Conservation (phyloP, 2,888 invertebrate genomes). For the Stenotaenia linearis region DNA sequence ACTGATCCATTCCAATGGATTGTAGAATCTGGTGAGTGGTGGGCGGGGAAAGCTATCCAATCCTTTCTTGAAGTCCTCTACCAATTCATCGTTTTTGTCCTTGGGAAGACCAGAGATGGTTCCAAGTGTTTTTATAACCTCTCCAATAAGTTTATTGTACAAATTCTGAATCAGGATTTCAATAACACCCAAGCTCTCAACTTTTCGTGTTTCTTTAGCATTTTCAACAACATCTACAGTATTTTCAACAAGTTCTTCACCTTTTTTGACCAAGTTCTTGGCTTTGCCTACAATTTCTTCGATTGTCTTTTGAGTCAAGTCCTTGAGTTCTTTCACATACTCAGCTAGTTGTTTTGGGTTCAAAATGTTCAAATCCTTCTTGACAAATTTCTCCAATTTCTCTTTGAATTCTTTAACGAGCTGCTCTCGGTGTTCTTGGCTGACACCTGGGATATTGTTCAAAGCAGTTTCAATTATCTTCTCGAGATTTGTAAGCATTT, state of each 20-base stretch:
- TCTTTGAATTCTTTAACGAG: not conserved
- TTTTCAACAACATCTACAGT: no score
- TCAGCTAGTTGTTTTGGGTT: not conserved
- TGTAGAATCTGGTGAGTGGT: not conserved
- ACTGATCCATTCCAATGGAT: not conserved
- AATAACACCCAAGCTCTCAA: not conserved
- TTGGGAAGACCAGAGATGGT: not conserved
- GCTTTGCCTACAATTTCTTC: not conserved
- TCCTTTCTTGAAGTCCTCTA: not conserved
- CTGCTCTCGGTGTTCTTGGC: not conserved
- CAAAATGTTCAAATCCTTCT: not conserved
- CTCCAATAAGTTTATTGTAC: not conserved
- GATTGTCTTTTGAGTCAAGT: not conserved
- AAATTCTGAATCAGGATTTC: not conserved
- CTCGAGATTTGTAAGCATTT: not conserved
- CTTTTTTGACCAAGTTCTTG: not conserved
- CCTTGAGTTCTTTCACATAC: not conserved
- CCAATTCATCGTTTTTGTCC: not conserved
- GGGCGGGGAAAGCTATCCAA: not conserved
- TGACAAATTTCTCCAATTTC: not conserved
- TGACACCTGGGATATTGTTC: not conserved
- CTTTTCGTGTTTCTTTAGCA: no score
- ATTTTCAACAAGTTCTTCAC: no score
- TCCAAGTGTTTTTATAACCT: not conserved
- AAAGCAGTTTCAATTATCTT: not conserved